Conservation (phyloP, 2,888 invertebrate species). For the Drosophila villosipedis region DNA sequence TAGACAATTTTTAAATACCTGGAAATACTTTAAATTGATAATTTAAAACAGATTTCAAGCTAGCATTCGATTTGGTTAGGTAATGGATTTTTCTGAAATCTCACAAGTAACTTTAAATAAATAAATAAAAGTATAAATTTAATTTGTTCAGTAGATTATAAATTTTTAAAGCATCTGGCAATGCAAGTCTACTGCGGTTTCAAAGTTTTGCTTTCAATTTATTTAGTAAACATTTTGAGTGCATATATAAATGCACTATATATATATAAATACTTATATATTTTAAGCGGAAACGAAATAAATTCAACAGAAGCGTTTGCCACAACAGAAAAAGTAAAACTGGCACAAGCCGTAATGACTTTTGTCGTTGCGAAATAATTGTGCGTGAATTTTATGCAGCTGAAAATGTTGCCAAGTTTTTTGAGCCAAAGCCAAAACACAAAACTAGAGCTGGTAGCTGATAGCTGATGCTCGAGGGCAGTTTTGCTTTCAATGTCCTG, state of each 20-base stretch:
- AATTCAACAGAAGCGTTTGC: slow-evolving; percentile 66
- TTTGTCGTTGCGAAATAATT: slow-evolving; percentile 79
- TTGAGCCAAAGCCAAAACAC: slow-evolving; percentile 29
- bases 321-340: slow-evolving; percentile 35
- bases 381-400: slow-evolving; percentile 71
- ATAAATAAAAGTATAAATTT: background rate
- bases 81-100: background rate
- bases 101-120: background rate
- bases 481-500: slow-evolving; percentile 71
- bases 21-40: background rate
- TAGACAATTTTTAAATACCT: background rate
- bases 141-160: background rate
- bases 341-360: slow-evolving; percentile 69
- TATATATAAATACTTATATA: background rate
- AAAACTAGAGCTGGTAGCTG: background rate
- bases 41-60: background rate
- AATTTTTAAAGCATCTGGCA: slow-evolving; percentile 8
- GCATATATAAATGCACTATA: background rate
- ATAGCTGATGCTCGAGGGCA: slow-evolving; percentile 21
- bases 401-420: slow-evolving; percentile 45
- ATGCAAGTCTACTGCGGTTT: slow-evolving; percentile 20
- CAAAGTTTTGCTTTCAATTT: slow-evolving; percentile 8
- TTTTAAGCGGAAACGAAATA: slow-evolving; percentile 65
- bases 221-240: slow-evolving; percentile 7
- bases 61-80: background rate